These are phyloP conservation scores for Gymnoscopelus microlampas DNA, from an alignment of 2,797 vertebrate genomes.

Conservation along the genomic window DNA sequence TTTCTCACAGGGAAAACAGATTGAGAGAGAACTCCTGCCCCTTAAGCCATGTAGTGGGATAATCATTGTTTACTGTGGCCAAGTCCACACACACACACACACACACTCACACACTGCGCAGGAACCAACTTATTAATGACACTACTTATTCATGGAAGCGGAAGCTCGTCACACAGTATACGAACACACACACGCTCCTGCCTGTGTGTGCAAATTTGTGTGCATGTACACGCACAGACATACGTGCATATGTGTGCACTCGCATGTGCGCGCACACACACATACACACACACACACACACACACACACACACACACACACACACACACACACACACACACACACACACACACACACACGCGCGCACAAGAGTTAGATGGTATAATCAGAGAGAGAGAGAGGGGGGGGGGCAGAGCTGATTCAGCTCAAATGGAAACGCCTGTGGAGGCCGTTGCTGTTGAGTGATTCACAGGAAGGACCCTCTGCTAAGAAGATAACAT, in stretches of 20 bases:
- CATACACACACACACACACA: no score
- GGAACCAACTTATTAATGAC: constrained; percentile 31
- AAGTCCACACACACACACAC: constrained; percentile 15
- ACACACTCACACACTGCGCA: no score
- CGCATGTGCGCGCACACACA: no score
- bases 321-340: no score
- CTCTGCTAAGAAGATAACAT: constrained; percentile 71
- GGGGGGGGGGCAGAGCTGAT: constrained; percentile 44
- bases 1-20: constrained; percentile 31
- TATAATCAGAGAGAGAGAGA: constrained; percentile 44
- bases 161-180: constrained; percentile 39
- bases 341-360: no score
- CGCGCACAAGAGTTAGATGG: constrained; percentile 22
- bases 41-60: constrained; percentile 22
- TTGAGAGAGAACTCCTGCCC: constrained; percentile 26
- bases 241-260: no score
- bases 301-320: no score
- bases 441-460: constrained; percentile 37
- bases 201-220: no score
- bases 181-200: not conserved
- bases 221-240: no score
- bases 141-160: constrained; percentile 32
- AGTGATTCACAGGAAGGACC: constrained; percentile 65
- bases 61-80: constrained; percentile 52
- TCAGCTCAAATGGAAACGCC: constrained; percentile 67